Base-by-base conservation (phyloP, 2,113 vertebrate genomes). In the Sprattus sprattus region DNA sequence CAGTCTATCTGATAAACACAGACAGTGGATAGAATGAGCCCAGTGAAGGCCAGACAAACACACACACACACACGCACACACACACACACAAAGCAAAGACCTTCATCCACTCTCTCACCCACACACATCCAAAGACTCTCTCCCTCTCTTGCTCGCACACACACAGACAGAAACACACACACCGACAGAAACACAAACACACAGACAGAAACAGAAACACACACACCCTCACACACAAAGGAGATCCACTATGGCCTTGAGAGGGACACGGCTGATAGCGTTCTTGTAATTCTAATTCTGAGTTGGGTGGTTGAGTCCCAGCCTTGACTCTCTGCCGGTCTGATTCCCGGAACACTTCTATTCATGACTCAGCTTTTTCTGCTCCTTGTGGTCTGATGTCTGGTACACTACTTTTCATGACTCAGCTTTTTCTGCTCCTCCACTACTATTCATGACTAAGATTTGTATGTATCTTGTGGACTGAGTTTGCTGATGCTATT, bases 1-100 rank as follows among this genome's bases (percentile, higher is more conserved):
- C 96, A 97, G 85, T 99, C 97, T 16, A 99, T 96, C 97, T 99
- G 95, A 45, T 92, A 28, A 89, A 39, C 44, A 88, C 2, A 54
- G 7, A 0, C 45, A 32, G 0, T 25, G 81, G 54, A 85, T 25
- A 84, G 11, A 81, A 20, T 4, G 64, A 67, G 16, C 32, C 50
- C 67, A 45, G n/a, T 47, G 5, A 54, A 44, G 16, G 44, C 45
- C 44, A 50, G 20, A 49, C 64, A 71, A 25, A 32, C 25, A 71
- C 64, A 32, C 64, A 32, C 71, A 78, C 25, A 18, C 32, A 44
- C 64, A 32, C 71, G 44, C 25, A 18, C 32, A 44, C 67, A 75
- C 67, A 75, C 67, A 75, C 28, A 75, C 64, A 67, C 64, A 67
- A 4, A 64, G 57, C 22, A 64, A 64, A 49, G 20, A 20, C 7